Evolutionary conservation across 2,113 vertebrate genomes (phyloP).

Genomic region (Thamnophis sirtalis): DNA sequence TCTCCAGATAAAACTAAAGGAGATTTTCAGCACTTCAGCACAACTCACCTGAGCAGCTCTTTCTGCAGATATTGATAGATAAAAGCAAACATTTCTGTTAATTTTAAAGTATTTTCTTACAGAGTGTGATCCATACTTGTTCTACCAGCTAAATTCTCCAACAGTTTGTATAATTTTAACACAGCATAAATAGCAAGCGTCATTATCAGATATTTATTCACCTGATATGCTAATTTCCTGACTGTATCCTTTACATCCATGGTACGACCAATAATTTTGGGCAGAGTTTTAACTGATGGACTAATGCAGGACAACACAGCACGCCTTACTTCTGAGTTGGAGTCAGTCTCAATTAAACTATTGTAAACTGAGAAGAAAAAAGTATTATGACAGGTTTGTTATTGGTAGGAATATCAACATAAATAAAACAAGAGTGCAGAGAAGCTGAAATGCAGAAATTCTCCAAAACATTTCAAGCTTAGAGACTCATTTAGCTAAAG

Average conservation of each 20-base stretch:
- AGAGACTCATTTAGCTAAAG: not conserved
- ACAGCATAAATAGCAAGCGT: not conserved
- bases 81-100: not conserved
- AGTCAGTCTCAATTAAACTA: constrained; percentile 86
- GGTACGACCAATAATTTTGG: constrained; percentile 85
- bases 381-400: not conserved
- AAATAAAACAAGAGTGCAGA: not conserved
- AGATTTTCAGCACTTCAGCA: not conserved
- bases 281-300: constrained; percentile 81
- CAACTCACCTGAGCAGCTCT: not conserved
- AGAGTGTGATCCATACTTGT: not conserved
- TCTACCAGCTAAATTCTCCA: not conserved
- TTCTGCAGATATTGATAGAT: not conserved
- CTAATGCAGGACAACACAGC: constrained; percentile 91
- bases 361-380: constrained; percentile 76
- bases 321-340: constrained; percentile 86
- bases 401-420: not conserved
- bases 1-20: not conserved
- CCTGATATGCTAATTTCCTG: constrained; percentile 90
- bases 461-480: not conserved
- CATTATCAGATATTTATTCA: constrained; percentile 47
- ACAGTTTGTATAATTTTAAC: not conserved
- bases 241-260: constrained; percentile 88
- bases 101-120: not conserved
- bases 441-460: not conserved